These are phyloP conservation scores for Aradophagus sp. DNA, from an alignment of 1,140 invertebrate genomes.

Conservation along the genomic window DNA sequence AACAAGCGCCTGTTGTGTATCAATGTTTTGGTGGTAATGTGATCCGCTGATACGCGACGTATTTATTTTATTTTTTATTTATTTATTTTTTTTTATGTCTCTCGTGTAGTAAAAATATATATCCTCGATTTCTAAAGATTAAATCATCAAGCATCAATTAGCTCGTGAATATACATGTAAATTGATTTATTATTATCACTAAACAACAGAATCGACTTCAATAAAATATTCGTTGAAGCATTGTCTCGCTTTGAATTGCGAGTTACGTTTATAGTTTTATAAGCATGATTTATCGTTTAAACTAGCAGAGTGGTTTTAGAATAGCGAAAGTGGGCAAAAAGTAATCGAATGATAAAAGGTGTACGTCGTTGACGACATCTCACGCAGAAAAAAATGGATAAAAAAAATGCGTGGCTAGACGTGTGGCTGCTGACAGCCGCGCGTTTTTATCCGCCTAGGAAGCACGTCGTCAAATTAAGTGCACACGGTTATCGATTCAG, in stretches of 20 bases:
- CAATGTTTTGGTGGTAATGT: conserved; percentile 20
- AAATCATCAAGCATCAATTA: conserved; percentile 56
- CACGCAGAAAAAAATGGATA: no score
- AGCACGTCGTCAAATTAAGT: no score
- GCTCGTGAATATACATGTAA: conserved; percentile 46
- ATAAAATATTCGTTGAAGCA: no score
- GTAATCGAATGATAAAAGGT: no score
- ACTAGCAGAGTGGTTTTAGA: not conserved
- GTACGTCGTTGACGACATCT: no score
- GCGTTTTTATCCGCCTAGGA: no score
- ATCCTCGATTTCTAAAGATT: conserved; percentile 61
- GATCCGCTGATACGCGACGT: conserved; percentile 8
- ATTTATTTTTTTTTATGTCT: conserved; percentile 19
- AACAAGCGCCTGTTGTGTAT: conserved; percentile 6
- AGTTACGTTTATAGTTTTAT: not conserved
- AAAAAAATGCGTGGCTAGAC: no score
- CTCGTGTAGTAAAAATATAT: conserved; percentile 67
- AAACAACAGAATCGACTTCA: conserved; percentile 55
- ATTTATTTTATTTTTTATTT: conserved; percentile 11
- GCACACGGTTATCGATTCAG: not conserved
- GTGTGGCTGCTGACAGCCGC: no score
- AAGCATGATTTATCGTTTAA: not conserved
- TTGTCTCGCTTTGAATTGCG: conserved; percentile 11
- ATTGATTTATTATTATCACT: conserved; percentile 47
- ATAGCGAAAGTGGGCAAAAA: no score